These are phyloP conservation scores for Amphilophus citrinellus DNA, from an alignment of 2,113 vertebrate species.

Conservation along the genomic window DNA sequence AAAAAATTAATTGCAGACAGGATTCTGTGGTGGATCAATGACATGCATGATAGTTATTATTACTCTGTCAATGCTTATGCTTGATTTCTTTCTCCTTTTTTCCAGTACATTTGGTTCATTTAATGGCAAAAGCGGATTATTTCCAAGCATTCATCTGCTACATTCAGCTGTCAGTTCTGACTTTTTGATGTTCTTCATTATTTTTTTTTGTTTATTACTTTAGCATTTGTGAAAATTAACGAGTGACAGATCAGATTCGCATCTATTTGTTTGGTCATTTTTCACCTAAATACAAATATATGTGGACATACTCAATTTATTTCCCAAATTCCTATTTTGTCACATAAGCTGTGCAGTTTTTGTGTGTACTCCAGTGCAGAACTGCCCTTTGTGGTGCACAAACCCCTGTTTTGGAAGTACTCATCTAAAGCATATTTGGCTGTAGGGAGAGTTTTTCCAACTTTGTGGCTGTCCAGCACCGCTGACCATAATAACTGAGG, in stretches of 20 bases:
- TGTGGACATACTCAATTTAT: background rate
- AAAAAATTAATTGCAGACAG: background rate
- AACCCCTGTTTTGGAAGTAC: constrained; percentile 4
- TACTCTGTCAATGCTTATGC: background rate
- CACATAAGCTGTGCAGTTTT: background rate
- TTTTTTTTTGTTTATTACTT: background rate
- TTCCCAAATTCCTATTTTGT: background rate
- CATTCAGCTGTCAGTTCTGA: background rate
- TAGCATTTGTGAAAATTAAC: background rate
- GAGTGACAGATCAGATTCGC: background rate
- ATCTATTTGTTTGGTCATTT: background rate
- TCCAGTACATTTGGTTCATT: constrained; percentile 1
- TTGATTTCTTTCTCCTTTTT: background rate
- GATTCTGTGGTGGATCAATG: background rate
- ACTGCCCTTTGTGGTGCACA: background rate
- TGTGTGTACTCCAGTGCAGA: background rate
- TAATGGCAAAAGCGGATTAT: constrained; percentile 1
- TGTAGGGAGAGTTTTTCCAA: background rate
- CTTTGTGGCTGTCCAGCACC: background rate
- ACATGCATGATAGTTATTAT: background rate
- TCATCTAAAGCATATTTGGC: background rate
- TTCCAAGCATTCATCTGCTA: background rate
- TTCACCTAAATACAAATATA: background rate
- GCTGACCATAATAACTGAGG: background rate
- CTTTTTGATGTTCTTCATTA: background rate